Evolutionary conservation across 1,140 invertebrate species (phyloP).

Genomic region (Megalopta genalis): DNA sequence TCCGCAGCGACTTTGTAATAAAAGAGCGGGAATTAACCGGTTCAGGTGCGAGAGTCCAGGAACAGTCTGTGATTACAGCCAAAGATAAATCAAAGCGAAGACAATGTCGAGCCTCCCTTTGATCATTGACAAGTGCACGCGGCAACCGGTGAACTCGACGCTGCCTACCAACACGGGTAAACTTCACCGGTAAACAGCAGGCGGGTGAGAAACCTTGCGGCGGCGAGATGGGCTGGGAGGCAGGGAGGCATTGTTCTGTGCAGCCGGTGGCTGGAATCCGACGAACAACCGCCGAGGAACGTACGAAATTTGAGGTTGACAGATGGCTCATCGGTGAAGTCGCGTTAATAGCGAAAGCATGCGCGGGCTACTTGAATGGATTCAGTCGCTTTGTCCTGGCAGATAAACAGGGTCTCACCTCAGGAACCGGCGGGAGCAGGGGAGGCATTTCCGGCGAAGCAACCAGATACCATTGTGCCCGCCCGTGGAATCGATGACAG

Average conservation of each 20-base stretch:
- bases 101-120: constrained; percentile 30
- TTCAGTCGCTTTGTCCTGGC: constrained; percentile 55
- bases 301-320: constrained; percentile 52
- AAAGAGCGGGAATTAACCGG: too few species aligned
- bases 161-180: constrained; percentile 29
- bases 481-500: constrained; percentile 17
- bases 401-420: constrained; percentile 48
- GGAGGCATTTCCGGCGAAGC: constrained; percentile 38
- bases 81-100: constrained; percentile 25
- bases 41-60: too few species aligned
- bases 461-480: constrained; percentile 29
- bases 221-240: too few species aligned
- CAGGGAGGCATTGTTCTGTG: constrained; percentile 39
- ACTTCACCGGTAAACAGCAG: constrained; percentile 54
- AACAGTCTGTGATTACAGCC: not conserved
- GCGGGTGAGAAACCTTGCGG: constrained; percentile 12
- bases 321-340: constrained; percentile 53
- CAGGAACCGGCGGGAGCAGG: constrained; percentile 27
- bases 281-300: constrained; percentile 40
- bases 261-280: constrained; percentile 47
- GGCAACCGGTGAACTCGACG: constrained; percentile 37
- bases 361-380: constrained; percentile 52
- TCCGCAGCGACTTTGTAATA: too few species aligned
- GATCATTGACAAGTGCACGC: constrained; percentile 44
- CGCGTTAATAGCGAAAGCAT: constrained; percentile 53